These are phyloP conservation scores for Phalloptychus januarius DNA, from an alignment of 2,797 vertebrate genomes.

Conservation along the genomic window DNA sequence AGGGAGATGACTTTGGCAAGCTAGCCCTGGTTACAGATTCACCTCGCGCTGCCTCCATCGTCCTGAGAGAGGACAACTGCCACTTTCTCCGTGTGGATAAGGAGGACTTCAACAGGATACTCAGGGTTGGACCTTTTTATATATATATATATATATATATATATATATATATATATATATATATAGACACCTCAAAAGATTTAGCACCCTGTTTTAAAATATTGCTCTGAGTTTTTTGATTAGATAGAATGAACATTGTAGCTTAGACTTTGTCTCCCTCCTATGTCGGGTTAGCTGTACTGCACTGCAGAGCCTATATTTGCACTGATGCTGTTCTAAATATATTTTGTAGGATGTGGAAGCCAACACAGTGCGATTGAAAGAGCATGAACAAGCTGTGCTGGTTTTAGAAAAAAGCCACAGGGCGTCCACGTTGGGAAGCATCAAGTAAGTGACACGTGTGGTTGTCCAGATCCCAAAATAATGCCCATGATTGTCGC, in stretches of 20 bases:
- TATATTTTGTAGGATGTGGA: conserved; percentile 89
- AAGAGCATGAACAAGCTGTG: conserved; percentile 96
- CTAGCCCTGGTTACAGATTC: conserved; percentile 95
- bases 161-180: conserved; percentile 8
- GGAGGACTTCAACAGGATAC: conserved; percentile 97
- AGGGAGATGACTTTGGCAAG: conserved; percentile 98
- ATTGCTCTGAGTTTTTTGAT: not conserved
- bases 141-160: not conserved
- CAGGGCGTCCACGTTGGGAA: conserved; percentile 88
- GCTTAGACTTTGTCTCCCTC: conserved; percentile 59
- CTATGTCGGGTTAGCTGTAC: conserved; percentile 34
- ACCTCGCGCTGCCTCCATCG: conserved; percentile 94
- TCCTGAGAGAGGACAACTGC: conserved; percentile 95
- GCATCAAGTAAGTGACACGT: conserved; percentile 77
- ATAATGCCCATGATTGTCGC: not conserved
- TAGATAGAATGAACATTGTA: too few species aligned
- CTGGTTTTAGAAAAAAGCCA: conserved; percentile 97
- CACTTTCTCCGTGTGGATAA: conserved; percentile 98
- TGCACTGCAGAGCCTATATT: conserved; percentile 7
- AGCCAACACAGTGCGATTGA: conserved; percentile 97
- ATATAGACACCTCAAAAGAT: not conserved
- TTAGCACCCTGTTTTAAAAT: not conserved
- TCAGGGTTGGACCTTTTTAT: conserved; percentile 82
- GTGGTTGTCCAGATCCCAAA: not conserved
- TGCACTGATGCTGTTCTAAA: conserved; percentile 10